phyloP scores from a whole-genome alignment of 2,888 invertebrate species.

The Periphyllus acericola region DNA sequence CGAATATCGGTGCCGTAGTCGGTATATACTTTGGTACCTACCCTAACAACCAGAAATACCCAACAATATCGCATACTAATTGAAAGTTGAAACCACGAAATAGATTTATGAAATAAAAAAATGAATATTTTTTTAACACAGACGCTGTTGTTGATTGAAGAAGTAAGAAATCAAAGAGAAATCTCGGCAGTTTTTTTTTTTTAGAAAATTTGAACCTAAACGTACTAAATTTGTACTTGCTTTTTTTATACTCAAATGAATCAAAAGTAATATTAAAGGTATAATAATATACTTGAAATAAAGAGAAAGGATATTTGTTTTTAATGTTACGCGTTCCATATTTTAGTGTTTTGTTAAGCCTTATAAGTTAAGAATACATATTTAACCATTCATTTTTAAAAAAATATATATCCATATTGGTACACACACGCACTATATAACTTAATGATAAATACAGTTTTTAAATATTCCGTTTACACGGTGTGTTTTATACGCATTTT shows the following conservation, averaged over 20 bases:
- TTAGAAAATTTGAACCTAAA: background rate
- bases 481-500: background rate
- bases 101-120: no score
- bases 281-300: background rate
- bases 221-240: background rate
- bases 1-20: no score
- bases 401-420: background rate
- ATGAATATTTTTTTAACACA: no score
- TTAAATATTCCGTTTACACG: background rate
- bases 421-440: no score
- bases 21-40: no score
- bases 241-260: background rate
- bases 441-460: no score
- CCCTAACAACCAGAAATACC: no score
- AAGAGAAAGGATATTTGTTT: constrained; percentile 20
- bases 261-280: background rate
- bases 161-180: constrained; percentile 3
- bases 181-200: background rate
- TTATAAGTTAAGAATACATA: background rate
- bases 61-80: no score
- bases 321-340: background rate
- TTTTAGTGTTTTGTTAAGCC: background rate
- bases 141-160: background rate
- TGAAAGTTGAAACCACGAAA: no score
- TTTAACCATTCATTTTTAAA: background rate